These are phyloP conservation scores for Ophion ellenae DNA, from an alignment of 2,888 invertebrate genomes.

Conservation along the genomic window DNA sequence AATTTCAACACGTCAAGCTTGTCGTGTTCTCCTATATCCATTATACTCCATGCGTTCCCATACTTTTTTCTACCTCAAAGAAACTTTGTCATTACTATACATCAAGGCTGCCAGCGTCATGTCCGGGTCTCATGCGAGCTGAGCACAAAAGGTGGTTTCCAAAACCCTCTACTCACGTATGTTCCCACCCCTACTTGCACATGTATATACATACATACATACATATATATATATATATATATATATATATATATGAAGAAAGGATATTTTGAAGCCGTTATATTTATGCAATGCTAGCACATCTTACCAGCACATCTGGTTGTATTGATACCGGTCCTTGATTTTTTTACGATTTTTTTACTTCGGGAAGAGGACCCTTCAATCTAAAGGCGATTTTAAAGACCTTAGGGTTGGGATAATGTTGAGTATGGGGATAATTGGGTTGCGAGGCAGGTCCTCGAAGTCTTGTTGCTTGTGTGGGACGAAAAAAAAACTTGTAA, in stretches of 20 bases:
- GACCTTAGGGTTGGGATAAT: neutral
- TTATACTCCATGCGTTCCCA: neutral
- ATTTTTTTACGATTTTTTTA: neutral
- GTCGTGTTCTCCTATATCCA: constrained; percentile 15
- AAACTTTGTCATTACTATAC: constrained; percentile 69
- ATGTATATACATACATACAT: too few species aligned
- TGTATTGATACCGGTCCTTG: neutral
- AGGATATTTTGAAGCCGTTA: neutral
- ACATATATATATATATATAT: too few species aligned
- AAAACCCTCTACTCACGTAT: neutral
- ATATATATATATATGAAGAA: neutral
- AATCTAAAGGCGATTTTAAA: neutral
- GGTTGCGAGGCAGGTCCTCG: neutral
- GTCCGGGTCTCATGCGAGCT: constrained; percentile 2
- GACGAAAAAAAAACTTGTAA: neutral
- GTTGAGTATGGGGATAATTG: neutral
- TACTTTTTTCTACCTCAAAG: constrained; percentile 43
- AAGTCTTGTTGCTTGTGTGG: neutral
- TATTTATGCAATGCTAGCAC: neutral
- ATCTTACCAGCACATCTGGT: too few species aligned
- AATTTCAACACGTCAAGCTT: constrained; percentile 68
- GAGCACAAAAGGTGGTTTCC: neutral
- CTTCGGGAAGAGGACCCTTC: neutral
- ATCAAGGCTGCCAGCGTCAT: constrained; percentile 53
- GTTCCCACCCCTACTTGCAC: neutral